Evolutionary conservation across 2,797 vertebrate species (phyloP).

Genomic region (Oreochromis mossambicus): DNA sequence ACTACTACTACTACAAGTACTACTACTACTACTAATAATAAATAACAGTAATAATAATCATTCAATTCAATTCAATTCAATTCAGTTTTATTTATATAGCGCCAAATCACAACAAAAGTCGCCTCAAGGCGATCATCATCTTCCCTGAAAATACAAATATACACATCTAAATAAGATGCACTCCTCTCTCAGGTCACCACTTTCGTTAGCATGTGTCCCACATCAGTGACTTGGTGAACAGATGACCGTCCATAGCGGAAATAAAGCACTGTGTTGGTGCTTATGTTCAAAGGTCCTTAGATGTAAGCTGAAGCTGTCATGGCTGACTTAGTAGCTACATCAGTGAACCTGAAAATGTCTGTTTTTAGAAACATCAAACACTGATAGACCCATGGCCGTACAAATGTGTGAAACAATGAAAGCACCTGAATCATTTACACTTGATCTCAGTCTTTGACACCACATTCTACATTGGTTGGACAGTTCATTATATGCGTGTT

Average conservation of each 20-base stretch:
- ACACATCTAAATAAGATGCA: neutral
- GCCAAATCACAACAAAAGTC: no score
- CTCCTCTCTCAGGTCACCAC: constrained; percentile 50
- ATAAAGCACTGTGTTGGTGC: constrained; percentile 60
- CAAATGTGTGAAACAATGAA: neutral
- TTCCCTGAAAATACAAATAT: neutral
- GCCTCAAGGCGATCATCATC: no score
- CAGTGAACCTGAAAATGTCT: constrained; percentile 55
- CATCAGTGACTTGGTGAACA: constrained; percentile 37
- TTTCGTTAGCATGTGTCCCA: constrained; percentile 40
- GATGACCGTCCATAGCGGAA: constrained; percentile 31
- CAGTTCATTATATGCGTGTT: neutral
- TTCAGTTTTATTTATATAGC: no score
- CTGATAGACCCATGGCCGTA: neutral
- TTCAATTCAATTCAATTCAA: no score
- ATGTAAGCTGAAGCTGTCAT: constrained; percentile 41
- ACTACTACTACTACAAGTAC: neutral
- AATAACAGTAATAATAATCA: neutral
- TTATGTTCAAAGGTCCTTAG: constrained; percentile 57
- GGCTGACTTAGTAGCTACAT: constrained; percentile 11
- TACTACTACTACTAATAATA: rapidly evolving
- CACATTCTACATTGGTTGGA: neutral
- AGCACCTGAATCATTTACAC: neutral
- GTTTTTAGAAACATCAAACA: constrained; percentile 31
- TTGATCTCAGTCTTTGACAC: neutral